These are phyloP conservation scores for Corvus hawaiiensis DNA, from an alignment of 2,113 vertebrate species.

Conservation along the genomic window DNA sequence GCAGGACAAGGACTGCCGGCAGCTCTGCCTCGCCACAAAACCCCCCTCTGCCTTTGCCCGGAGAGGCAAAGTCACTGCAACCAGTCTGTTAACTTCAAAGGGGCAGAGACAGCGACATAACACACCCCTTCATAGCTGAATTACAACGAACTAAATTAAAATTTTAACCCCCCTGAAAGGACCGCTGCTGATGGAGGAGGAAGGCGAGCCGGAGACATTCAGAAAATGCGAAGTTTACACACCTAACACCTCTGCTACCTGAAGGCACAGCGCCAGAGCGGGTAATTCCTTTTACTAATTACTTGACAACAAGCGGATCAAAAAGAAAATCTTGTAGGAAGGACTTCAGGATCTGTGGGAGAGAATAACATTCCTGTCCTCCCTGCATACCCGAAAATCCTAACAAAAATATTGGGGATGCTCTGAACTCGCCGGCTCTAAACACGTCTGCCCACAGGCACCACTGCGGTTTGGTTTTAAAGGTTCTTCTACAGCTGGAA, in stretches of 20 bases:
- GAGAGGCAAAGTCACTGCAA: neutral
- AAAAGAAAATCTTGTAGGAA: neutral
- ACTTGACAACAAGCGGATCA: neutral
- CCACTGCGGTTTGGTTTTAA: neutral
- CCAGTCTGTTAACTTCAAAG: fast-evolving
- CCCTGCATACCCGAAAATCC: neutral
- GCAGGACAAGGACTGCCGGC: neutral
- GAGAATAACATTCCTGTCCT: neutral
- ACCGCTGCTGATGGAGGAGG: neutral
- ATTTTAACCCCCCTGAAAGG: fast-evolving
- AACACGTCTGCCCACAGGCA: neutral
- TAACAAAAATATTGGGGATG: neutral
- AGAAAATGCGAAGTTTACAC: neutral
- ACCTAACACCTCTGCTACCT: neutral
- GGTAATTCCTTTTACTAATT: neutral
- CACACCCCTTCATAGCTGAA: neutral
- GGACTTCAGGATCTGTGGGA: neutral
- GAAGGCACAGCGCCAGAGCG: neutral
- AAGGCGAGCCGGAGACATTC: neutral
- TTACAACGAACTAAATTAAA: neutral
- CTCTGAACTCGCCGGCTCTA: neutral
- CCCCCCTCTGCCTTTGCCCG: neutral
- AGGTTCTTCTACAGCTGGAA: neutral
- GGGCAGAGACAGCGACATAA: neutral
- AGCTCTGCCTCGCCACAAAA: neutral